Percentiles rank a stretch among this genome's conserved stretches.
Conservation (phyloP, 53 echinoderm and acorn worm genomes). For the Temnopleurus reevesii region DNA sequence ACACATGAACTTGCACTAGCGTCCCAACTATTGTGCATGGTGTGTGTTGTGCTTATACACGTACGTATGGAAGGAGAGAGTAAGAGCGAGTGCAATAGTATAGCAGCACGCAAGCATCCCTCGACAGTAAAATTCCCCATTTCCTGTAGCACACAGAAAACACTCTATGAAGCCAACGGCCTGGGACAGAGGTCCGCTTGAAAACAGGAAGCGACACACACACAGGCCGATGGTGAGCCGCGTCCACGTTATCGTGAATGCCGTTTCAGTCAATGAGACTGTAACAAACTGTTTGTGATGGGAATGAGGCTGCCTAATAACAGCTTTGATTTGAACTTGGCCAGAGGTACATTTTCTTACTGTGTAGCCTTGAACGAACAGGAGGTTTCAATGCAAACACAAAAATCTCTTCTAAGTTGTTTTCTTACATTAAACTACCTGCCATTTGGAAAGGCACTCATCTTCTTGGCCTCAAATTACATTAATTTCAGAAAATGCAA, state of each 20-base stretch:
- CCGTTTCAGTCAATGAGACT: neutral
- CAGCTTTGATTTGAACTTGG: neutral
- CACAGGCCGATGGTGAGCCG: slow-evolving; percentile 31
- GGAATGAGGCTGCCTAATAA: neutral
- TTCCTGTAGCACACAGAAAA: slow-evolving; percentile 33
- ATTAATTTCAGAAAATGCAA: too few relatives aligned
- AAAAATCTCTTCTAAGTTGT: too few relatives aligned
- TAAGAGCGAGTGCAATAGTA: neutral
- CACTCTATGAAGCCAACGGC: neutral
- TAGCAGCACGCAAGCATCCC: neutral
- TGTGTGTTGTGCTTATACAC: too few relatives aligned
- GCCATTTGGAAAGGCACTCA: too few relatives aligned
- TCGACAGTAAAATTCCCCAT: slow-evolving; percentile 30
- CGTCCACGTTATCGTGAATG: neutral
- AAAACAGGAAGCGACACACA: slow-evolving; percentile 45
- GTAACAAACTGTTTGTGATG: neutral
- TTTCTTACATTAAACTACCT: too few relatives aligned
- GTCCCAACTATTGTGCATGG: neutral
- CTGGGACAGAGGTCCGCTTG: slow-evolving; percentile 15
- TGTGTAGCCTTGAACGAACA: too few relatives aligned
- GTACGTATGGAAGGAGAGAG: neutral
- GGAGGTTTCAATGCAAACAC: neutral
- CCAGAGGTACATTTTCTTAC: neutral
- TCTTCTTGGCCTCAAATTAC: too few relatives aligned
- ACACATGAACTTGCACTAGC: neutral